These are phyloP conservation scores for Cottus gobio DNA, from an alignment of 2,113 vertebrate genomes.

Conservation along the genomic window DNA sequence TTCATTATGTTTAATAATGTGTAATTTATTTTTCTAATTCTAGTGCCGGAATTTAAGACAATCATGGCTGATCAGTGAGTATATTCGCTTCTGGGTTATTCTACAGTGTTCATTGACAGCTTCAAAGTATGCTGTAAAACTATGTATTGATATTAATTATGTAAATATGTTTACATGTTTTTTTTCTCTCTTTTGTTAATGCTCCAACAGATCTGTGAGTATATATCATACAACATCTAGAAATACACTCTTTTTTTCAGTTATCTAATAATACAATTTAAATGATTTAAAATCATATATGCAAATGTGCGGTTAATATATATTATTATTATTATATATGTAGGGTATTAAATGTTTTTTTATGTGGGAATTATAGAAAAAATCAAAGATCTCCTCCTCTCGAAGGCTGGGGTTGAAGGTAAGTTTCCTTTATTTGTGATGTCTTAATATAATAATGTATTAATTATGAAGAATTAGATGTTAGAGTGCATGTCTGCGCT, in stretches of 20 bases:
- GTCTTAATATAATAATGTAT: background rate
- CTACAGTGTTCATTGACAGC: background rate
- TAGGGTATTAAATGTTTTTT: background rate
- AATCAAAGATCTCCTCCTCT: conserved; percentile 70
- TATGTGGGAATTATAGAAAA: conserved; percentile 51
- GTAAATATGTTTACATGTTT: conserved; percentile 1
- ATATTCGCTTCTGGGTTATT: conserved; percentile 2
- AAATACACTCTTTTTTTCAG: background rate
- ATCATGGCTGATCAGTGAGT: conserved; percentile 72
- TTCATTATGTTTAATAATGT: no score
- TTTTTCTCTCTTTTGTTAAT: conserved; percentile 30
- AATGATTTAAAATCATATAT: background rate
- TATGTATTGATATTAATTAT: background rate
- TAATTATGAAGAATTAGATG: background rate
- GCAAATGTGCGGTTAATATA: background rate
- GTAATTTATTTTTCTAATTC: conserved; percentile 1
- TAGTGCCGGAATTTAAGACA: conserved; percentile 26
- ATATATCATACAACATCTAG: conserved; percentile 2
- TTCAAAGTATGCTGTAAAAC: background rate
- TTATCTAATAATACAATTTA: background rate
- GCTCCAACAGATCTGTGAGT: conserved; percentile 63
- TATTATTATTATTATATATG: no score
- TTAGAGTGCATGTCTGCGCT: background rate
- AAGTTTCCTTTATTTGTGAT: background rate
- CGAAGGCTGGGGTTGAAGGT: conserved; percentile 72